Percentiles rank a stretch among this genome's conserved stretches.
These are phyloP conservation scores for Sycophila sp. DNA, from an alignment of 1,140 invertebrate species.

Conservation along the genomic window DNA sequence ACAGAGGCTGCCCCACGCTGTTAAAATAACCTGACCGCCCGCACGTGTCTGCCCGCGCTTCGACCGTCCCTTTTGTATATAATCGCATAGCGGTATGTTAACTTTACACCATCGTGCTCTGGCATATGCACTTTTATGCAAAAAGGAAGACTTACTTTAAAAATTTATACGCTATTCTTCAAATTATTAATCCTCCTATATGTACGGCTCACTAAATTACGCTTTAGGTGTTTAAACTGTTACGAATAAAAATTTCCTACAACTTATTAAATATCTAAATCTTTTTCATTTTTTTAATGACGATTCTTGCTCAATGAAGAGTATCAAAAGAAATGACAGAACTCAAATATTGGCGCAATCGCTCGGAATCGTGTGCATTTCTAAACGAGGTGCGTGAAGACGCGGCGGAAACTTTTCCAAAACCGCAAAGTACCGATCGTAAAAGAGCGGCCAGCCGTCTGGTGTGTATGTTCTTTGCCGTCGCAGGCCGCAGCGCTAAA, in stretches of 20 bases:
- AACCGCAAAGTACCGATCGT: slow-evolving; percentile 59
- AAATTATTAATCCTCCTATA: too few species aligned
- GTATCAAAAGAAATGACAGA: too few species aligned
- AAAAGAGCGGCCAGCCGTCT: slow-evolving; percentile 44
- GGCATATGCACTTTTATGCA: too few species aligned
- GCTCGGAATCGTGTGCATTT: not conserved
- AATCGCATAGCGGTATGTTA: not conserved
- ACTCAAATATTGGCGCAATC: too few species aligned
- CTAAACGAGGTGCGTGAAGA: not conserved
- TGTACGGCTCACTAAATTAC: too few species aligned
- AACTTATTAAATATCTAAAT: too few species aligned
- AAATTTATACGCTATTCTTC: too few species aligned
- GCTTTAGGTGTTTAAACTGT: too few species aligned
- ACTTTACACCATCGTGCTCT: not conserved
- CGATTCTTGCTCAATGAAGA: too few species aligned
- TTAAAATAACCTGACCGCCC: slow-evolving; percentile 66
- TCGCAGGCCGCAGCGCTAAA: slow-evolving; percentile 9
- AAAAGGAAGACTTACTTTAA: too few species aligned
- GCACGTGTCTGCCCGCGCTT: slow-evolving; percentile 43
- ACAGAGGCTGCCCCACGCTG: slow-evolving; percentile 67
- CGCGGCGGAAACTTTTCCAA: slow-evolving; percentile 54
- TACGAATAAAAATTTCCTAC: too few species aligned
- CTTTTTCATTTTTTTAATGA: too few species aligned
- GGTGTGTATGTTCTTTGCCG: slow-evolving; percentile 6
- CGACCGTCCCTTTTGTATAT: slow-evolving; percentile 5